phyloP scores from a whole-genome alignment of 2,888 invertebrate genomes.

The Nephrotoma flavescens region DNA sequence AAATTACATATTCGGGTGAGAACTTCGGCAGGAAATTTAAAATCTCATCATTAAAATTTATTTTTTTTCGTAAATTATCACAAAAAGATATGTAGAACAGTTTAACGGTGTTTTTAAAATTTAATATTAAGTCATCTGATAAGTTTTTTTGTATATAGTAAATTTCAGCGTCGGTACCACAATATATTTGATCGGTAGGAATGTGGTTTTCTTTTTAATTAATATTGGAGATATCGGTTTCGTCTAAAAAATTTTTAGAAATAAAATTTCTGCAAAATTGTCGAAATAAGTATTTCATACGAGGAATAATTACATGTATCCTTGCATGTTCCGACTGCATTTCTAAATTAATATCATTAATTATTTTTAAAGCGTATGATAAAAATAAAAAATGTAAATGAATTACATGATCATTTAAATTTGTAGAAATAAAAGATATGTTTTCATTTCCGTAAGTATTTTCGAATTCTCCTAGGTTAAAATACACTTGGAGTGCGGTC shows the following conservation, averaged over 20 bases:
- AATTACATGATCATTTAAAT: not conserved
- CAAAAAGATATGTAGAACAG: no score
- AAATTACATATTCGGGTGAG: no score
- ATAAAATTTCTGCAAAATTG: not conserved
- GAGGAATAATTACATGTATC: not conserved
- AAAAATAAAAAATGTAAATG: not conserved
- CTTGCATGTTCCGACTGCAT: not conserved
- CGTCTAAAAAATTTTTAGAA: not conserved
- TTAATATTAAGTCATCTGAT: no score
- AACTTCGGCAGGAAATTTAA: no score
- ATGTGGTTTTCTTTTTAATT: no score
- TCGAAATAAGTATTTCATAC: not conserved
- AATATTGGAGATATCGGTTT: no score
- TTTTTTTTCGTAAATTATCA: no score
- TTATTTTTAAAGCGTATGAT: not conserved
- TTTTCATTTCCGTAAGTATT: not conserved
- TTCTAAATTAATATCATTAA: not conserved
- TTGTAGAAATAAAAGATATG: not conserved
- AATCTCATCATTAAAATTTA: no score
- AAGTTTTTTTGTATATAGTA: no score
- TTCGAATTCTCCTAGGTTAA: not conserved
- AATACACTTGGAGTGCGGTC: not conserved
- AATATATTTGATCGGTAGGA: no score
- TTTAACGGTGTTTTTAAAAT: no score
- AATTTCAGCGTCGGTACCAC: no score